A percentile compares a stretch with the other conserved stretches of the same genome.
These are phyloP conservation scores for Bubo blakistoni DNA, from an alignment of 2,113 vertebrate species.

Conservation along the genomic window DNA sequence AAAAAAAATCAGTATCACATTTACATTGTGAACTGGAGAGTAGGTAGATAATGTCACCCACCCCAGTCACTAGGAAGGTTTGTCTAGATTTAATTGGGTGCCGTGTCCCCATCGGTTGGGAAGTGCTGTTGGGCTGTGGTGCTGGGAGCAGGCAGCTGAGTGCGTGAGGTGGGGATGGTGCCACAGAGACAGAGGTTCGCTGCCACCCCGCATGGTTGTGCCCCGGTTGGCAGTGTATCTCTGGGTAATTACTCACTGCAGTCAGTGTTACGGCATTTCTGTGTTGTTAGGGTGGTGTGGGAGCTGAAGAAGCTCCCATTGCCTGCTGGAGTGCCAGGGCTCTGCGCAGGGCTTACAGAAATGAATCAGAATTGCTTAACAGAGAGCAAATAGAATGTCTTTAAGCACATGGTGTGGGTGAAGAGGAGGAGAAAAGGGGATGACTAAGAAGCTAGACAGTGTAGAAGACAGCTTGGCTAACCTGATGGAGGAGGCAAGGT, in stretches of 20 bases:
- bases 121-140: not conserved
- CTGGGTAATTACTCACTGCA: too few relatives aligned
- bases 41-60: rapidly evolving
- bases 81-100: not conserved
- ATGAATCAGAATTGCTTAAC: not conserved
- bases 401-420: not conserved
- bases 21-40: not conserved
- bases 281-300: not conserved
- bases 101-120: rapidly evolving
- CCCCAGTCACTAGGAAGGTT: not conserved
- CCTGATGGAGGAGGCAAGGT: rapidly evolving
- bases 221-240: rapidly evolving
- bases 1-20: not conserved
- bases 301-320: not conserved
- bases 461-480: not conserved
- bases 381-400: not conserved
- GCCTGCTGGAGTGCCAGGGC: not conserved
- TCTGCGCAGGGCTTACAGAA: not conserved
- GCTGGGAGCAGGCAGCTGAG: not conserved
- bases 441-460: not conserved
- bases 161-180: rapidly evolving
- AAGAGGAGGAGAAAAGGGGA: not conserved
- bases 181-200: not conserved
- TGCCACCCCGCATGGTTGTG: not conserved
- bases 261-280: rapidly evolving